A percentile compares a stretch with the other conserved stretches of the same genome.
phyloP scores from a whole-genome alignment of 2,113 vertebrate species.

The Alouatta palliata region DNA sequence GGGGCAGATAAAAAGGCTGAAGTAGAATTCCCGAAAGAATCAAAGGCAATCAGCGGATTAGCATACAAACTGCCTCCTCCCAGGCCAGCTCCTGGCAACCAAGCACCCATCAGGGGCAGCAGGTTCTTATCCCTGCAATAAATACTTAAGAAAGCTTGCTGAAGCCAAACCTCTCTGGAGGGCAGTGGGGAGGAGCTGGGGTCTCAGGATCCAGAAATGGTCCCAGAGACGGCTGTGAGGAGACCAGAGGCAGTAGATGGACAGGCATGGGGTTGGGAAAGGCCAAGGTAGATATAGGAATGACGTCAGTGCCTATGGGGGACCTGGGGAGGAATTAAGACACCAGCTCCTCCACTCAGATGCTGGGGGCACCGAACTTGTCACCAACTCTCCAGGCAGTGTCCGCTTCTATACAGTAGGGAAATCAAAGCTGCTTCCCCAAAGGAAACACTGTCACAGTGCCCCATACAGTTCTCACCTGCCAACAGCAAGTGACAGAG shows the following conservation, averaged over 20 bases:
- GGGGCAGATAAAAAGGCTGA: constrained; percentile 51
- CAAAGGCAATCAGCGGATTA: constrained; percentile 67
- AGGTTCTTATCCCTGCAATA: constrained; percentile 41
- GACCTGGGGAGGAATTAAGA: not conserved
- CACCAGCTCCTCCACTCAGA: not conserved
- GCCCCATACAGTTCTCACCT: not conserved
- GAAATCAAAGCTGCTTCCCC: not conserved
- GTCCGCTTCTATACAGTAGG: not conserved
- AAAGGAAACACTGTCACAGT: accelerated
- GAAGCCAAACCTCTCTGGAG: not conserved
- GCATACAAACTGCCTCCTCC: constrained; percentile 73
- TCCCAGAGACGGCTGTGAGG: not conserved
- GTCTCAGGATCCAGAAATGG: not conserved
- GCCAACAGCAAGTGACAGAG: not conserved
- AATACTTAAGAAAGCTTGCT: constrained; percentile 29
- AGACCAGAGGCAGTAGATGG: not conserved
- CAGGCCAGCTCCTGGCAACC: constrained; percentile 7
- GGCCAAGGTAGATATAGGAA: not conserved
- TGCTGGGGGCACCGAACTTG: not conserved
- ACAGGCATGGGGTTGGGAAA: not conserved
- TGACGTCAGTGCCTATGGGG: accelerated
- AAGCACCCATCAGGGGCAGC: constrained; percentile 26
- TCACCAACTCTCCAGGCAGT: not conserved
- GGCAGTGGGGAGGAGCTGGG: not conserved
- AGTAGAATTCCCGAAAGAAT: constrained; percentile 12